Conservation (phyloP, 2,888 invertebrate species). For the Diachrysia chrysitis region DNA sequence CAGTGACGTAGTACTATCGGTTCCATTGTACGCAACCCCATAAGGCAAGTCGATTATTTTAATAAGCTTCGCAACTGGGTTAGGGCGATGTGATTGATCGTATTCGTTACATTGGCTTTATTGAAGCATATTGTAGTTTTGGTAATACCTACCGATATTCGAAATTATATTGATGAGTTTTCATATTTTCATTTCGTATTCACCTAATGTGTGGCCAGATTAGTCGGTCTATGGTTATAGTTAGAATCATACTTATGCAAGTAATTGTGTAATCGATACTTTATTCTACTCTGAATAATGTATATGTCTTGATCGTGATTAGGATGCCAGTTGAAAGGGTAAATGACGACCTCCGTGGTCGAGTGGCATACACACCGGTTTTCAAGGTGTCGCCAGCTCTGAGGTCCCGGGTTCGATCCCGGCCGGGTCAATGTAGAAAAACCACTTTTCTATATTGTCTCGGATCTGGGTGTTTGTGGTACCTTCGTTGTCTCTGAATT, state of each 20-base stretch:
- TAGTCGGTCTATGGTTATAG: background rate
- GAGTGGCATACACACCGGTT: no score
- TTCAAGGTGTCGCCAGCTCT: no score
- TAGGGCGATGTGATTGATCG: conserved; percentile 42
- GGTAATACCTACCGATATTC: background rate
- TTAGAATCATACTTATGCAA: background rate
- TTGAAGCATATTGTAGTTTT: conserved; percentile 18
- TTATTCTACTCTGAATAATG: no score
- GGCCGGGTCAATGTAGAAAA: no score
- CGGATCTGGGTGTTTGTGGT: no score
- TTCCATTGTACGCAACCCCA: conserved; percentile 46
- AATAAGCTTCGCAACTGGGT: conserved; percentile 51
- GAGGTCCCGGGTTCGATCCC: no score
- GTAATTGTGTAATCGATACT: no score
- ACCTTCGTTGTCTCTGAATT: no score
- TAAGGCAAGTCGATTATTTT: conserved; percentile 48
- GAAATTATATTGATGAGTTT: background rate
- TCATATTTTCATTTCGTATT: background rate
- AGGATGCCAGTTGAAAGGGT: no score
- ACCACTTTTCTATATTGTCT: no score
- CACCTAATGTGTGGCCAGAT: background rate
- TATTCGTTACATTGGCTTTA: conserved; percentile 20
- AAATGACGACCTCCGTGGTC: no score
- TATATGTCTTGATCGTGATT: no score
- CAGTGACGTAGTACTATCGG: conserved; percentile 46